Evolutionary conservation across 2,888 invertebrate genomes (phyloP), one percentile per base, ranked within the genome.

Genomic region (Aethes cnicana): DNA sequence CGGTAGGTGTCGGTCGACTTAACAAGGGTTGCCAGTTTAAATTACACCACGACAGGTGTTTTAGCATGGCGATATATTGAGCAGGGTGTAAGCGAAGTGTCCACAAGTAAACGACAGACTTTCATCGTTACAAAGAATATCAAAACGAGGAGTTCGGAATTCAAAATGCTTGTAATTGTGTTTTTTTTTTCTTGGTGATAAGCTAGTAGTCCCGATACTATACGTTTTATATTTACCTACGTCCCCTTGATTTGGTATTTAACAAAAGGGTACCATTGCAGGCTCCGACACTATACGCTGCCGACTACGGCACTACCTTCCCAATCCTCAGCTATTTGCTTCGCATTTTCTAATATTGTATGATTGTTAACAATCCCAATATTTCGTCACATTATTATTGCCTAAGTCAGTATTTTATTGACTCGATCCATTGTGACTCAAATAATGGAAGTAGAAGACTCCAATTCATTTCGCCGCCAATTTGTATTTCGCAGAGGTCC

Each of bases 31-130:
- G 28, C 43, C 23, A 9, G 49, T 50, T 36, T 43, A 36, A 50
- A 50, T 50, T 43, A 36, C 36, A 23, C 28, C 21, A 12, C 43
- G 49, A 28, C 43, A 43, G 42, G 49, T 42, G 42, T 42, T 42
- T 23, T 28, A 41, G 21, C 26, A 33, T 35, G 2, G 41, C 28
- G 36, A 49, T 43, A 43, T 12, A 43, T 43, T 50, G 36, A 43
- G 48, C 33, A 20, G 33, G 26, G 41, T 35, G 25, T 17, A 35
- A 42, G 33, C 21, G 16, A 49, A 16, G 20, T 41, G 42, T 42
- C 35, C 21, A 18, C 26, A 16, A 25, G 25, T 25, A 35, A 23
- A 28, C 42, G 16, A 16, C 26, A 16, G 35, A 42, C n/a, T n/a
- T n/a, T n/a, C n/a, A n/a, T n/a, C n/a, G n/a, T n/a, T n/a, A n/a